Conservation (phyloP, 2,113 vertebrate genomes). For the Rhegmatorhina hoffmannsi region DNA sequence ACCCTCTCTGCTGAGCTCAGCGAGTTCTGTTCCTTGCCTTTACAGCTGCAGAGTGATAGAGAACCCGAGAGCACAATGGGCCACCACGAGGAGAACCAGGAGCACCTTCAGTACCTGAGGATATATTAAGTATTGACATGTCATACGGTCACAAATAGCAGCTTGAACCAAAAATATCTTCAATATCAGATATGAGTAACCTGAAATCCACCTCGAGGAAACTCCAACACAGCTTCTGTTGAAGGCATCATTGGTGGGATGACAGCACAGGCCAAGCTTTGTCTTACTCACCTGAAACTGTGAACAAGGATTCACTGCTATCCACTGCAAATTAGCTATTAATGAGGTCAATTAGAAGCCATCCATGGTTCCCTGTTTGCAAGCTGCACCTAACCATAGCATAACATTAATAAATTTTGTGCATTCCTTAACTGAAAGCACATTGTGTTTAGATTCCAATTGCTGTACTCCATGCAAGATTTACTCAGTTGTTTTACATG, state of each 20-base stretch:
- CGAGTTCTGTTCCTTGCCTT: not conserved
- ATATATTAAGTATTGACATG: rapidly evolving
- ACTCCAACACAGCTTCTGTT: not conserved
- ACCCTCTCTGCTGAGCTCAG: not conserved
- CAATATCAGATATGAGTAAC: not conserved
- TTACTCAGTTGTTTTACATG: not conserved
- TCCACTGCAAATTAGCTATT: not conserved
- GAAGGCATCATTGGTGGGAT: not conserved
- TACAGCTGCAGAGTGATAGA: rapidly evolving
- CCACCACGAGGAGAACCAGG: rapidly evolving
- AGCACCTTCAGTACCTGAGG: not conserved
- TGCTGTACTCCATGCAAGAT: not conserved
- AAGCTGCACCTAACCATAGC: not conserved
- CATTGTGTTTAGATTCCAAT: not conserved
- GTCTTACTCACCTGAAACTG: not conserved
- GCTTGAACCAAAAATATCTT: not conserved
- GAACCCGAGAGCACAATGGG: rapidly evolving
- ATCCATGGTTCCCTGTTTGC: not conserved
- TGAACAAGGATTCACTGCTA: not conserved
- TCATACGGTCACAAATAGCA: rapidly evolving
- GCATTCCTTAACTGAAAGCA: not conserved
- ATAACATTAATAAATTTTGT: not conserved
- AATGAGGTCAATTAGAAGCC: not conserved
- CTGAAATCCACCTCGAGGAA: not conserved
- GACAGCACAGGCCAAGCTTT: not conserved